phyloP scores from a whole-genome alignment of 2,113 vertebrate genomes.

The Scomber scombrus region DNA sequence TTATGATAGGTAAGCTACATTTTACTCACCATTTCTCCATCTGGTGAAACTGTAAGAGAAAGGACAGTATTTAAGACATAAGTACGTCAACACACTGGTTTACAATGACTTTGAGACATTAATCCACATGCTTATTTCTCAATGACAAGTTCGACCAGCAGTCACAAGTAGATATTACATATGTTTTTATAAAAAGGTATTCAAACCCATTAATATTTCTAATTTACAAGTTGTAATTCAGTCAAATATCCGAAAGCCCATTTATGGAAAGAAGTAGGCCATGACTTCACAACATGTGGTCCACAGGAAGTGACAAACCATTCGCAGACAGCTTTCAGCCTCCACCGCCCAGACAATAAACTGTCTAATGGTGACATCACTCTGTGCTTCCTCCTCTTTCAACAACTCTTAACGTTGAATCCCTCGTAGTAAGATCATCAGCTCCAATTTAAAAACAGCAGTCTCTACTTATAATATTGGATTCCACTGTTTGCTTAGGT shows the following conservation, averaged over 20 bases:
- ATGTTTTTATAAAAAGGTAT: background rate
- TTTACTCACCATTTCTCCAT: slow-evolving; percentile 93
- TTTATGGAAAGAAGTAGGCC: slow-evolving; percentile 6
- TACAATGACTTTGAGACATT: background rate
- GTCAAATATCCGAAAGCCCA: slow-evolving; percentile 6
- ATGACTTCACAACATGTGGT: slow-evolving; percentile 1
- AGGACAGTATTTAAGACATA: slow-evolving; percentile 14
- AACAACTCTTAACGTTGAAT: background rate
- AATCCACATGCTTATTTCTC: too few relatives aligned
- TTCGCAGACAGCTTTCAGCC: slow-evolving; percentile 16
- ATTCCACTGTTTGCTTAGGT: background rate
- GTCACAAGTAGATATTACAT: background rate
- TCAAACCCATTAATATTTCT: background rate
- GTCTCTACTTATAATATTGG: too few relatives aligned
- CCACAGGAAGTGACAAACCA: background rate
- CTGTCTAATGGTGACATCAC: slow-evolving; percentile 29
- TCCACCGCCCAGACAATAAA: background rate
- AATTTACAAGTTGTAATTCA: background rate
- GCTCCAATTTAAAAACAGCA: too few relatives aligned
- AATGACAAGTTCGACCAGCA: background rate
- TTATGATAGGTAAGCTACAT: background rate
- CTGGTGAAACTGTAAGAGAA: slow-evolving; percentile 87
- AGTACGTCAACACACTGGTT: background rate
- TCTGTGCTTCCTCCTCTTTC: background rate
- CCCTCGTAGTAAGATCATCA: background rate